Evolutionary conservation across 2,888 invertebrate genomes (phyloP).

Genomic region (Agrotis ipsilon): DNA sequence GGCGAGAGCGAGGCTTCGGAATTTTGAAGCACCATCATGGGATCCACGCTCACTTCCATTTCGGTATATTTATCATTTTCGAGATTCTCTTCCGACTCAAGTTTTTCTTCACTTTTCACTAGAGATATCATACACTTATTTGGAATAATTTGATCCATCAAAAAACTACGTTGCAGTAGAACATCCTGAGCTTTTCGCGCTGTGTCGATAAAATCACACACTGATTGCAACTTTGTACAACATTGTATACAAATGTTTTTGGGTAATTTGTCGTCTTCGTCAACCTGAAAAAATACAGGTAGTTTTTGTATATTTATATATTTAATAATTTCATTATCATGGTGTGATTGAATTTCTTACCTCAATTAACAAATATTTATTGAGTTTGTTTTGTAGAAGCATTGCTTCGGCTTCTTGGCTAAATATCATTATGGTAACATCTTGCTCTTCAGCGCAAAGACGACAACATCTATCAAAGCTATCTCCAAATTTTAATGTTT

Average conservation of each 20-base stretch:
- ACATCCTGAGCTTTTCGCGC: slow-evolving; percentile 92
- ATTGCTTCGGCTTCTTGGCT: slow-evolving; percentile 92
- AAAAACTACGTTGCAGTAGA: slow-evolving; percentile 81
- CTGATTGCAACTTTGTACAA: slow-evolving; percentile 92
- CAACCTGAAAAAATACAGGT: slow-evolving; percentile 87
- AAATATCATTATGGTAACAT: slow-evolving; percentile 92
- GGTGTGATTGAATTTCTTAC: slow-evolving; percentile 75
- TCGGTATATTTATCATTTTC: slow-evolving; percentile 85
- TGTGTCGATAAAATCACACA: slow-evolving; percentile 93
- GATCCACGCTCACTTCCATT: slow-evolving; percentile 93
- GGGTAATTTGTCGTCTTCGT: slow-evolving; percentile 92
- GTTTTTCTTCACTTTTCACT: slow-evolving; percentile 54
- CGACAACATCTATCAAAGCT: slow-evolving; percentile 91
- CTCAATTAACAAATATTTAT: slow-evolving; percentile 93
- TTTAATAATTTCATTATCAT: background rate
- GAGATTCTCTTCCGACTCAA: slow-evolving; percentile 60
- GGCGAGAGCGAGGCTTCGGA: slow-evolving; percentile 81
- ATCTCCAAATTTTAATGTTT: slow-evolving; percentile 65
- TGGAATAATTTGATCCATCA: slow-evolving; percentile 84
- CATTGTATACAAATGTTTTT: slow-evolving; percentile 93
- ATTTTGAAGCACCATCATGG: slow-evolving; percentile 93
- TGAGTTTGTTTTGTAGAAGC: slow-evolving; percentile 92
- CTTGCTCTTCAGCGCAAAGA: slow-evolving; percentile 92
- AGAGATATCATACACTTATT: slow-evolving; percentile 41
- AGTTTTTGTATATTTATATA: background rate